Base-by-base conservation (phyloP, 2,888 invertebrate genomes). In the Latrodectus hesperus region DNA sequence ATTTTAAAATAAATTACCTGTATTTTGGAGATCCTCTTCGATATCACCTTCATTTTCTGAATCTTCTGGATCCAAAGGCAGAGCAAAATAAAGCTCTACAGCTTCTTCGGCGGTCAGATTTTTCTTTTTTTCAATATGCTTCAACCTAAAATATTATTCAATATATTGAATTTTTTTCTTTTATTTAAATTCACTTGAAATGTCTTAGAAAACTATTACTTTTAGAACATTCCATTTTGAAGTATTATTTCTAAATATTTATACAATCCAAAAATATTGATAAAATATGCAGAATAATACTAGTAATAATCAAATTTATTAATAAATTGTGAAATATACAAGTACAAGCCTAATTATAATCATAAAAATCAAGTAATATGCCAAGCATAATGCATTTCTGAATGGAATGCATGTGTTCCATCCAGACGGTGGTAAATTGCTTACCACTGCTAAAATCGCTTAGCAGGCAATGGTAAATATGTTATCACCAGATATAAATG, bases 401-500 rank as follows among this genome's bases (percentile, higher is more conserved):
- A 49, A 71, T 49, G 14, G 71, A 71, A 71, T 16, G 16, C 38
- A 16, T 71, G 5, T 16, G n/a, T 14, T 12, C 52, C n/a, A 60
- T 38, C 38, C 38, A 38, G 38, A 38, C 38, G 6, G 38, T 3
- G 6, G 68, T 77, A 68, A 77, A 77, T 77, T 68, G 67, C 52
- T 52, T 67, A 77, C 52, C 68, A 68, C 67, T 26, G 14, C 51
- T 68, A 77, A 77, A 77, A 68, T 68, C 68, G 16, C 67, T 22
- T 53, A 68, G 53, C 68, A 77, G 52, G 53, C 77, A 53, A 68
- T 77, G 68, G 53, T 77, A 77, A 77, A 77, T 68, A 77, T 68
- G 17, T 77, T 52, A 68, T 53, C 68, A 68, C 26, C n/a, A 68
- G 53, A 22, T 22, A 22, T 53, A 72, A 72, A 51, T 17, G 17